These are phyloP conservation scores for Falco concolor DNA, from an alignment of 2,797 vertebrate species.

Conservation along the genomic window DNA sequence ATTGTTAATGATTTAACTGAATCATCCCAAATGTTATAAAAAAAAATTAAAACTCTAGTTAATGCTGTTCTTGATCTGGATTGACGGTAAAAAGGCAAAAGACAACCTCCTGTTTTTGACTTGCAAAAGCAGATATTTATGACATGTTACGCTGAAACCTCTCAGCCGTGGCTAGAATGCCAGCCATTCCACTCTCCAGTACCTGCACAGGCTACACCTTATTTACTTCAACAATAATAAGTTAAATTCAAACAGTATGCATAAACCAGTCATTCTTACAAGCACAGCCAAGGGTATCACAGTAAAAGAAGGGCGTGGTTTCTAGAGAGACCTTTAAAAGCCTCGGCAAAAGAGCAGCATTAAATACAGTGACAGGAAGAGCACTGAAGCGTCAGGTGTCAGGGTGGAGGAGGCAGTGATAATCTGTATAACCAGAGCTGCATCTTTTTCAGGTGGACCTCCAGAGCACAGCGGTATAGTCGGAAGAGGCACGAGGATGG, in stretches of 20 bases:
- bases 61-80: not conserved
- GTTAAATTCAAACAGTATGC: not conserved
- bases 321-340: not conserved
- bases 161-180: not conserved
- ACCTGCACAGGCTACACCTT: not conserved
- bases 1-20: not conserved
- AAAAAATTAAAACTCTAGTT: not conserved
- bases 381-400: not conserved
- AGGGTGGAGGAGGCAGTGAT: not conserved
- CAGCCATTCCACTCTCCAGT: not conserved
- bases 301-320: not conserved
- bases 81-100: not conserved
- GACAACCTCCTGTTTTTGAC: not conserved
- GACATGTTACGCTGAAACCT: rapidly evolving
- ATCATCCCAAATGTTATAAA: not conserved
- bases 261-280: not conserved
- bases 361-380: not conserved
- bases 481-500: not conserved
- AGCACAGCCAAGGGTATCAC: not conserved
- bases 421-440: not conserved
- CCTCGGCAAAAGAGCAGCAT: not conserved
- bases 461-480: not conserved
- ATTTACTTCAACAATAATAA: not conserved
- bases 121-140: not conserved
- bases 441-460: not conserved